Evolutionary conservation across 1,140 invertebrate genomes (phyloP).

Genomic region (Drosophila malerkotliana): DNA sequence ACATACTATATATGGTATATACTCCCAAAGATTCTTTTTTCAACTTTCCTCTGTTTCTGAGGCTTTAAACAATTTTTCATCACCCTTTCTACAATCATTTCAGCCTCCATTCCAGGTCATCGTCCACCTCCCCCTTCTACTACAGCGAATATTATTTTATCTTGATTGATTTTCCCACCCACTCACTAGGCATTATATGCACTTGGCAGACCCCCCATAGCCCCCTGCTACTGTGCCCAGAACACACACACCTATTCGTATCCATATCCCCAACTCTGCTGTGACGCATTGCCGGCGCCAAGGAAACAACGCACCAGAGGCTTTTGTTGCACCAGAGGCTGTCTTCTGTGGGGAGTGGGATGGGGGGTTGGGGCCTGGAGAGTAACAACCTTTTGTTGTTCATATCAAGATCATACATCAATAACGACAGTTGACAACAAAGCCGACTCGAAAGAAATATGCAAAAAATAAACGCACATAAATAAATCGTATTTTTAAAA

Average conservation of each 20-base stretch:
- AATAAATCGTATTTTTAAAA: slow-evolving; percentile 6
- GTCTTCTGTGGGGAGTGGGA: too few relatives aligned
- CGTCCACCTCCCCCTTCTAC: not conserved
- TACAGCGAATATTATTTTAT: not conserved
- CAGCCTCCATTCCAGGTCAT: not conserved
- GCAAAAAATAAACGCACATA: slow-evolving; percentile 28
- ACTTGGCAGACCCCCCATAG: too few relatives aligned
- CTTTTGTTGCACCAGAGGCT: slow-evolving; percentile 35
- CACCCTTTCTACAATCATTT: not conserved
- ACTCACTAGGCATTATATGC: not conserved
- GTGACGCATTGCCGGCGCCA: slow-evolving; percentile 36
- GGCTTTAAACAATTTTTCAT: not conserved
- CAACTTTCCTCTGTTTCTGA: not conserved
- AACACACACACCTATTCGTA: not conserved
- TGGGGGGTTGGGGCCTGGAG: not conserved
- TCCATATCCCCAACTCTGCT: not conserved
- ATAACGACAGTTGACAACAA: slow-evolving; percentile 77
- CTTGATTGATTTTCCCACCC: slow-evolving; percentile 6
- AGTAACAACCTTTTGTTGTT: slow-evolving; percentile 49
- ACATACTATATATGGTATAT: too few relatives aligned
- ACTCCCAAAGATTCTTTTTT: not conserved
- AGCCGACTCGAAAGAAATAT: slow-evolving; percentile 43
- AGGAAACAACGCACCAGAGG: slow-evolving; percentile 25
- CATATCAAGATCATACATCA: slow-evolving; percentile 80
- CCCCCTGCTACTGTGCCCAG: not conserved